Conservation (phyloP, 2,797 vertebrate genomes). For the Rhabdomys pumilio region DNA sequence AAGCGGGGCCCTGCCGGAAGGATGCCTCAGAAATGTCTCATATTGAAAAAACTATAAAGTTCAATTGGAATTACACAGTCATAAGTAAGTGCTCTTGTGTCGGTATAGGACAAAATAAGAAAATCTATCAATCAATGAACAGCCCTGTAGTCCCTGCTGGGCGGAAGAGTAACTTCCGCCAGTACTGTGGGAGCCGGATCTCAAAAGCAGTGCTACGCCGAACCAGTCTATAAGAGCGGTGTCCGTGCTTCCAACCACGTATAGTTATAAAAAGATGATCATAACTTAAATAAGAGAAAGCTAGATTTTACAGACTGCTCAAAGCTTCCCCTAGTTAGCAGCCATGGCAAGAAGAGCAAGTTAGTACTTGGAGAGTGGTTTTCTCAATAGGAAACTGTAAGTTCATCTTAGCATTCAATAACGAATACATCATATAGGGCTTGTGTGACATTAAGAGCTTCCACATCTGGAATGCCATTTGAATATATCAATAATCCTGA, state of each 20-base stretch:
- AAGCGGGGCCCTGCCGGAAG: not conserved
- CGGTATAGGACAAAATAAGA: conserved; percentile 34
- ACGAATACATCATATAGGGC: not conserved
- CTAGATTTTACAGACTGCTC: conserved; percentile 21
- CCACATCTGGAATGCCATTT: not conserved
- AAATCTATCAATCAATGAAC: conserved; percentile 66
- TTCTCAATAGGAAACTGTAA: not conserved
- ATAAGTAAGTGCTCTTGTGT: conserved; percentile 79
- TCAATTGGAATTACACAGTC: conserved; percentile 72
- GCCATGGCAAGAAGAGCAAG: not conserved
- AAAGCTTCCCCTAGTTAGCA: conserved; percentile 25
- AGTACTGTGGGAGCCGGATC: not conserved
- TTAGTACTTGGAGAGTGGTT: not conserved
- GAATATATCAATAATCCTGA: not conserved
- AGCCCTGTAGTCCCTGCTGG: not conserved
- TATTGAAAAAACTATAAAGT: conserved; percentile 70
- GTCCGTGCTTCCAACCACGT: not conserved
- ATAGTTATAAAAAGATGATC: conserved; percentile 22
- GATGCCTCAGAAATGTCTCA: conserved; percentile 42
- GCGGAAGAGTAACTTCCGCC: conserved; percentile 10
- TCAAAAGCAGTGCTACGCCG: not conserved
- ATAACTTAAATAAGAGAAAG: conserved; percentile 54
- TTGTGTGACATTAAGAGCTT: not conserved
- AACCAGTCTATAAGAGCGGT: conserved; percentile 29
- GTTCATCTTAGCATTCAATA: not conserved